Base-by-base conservation (phyloP, 2,797 vertebrate species). In the Schizopygopsis pylzovi region DNA sequence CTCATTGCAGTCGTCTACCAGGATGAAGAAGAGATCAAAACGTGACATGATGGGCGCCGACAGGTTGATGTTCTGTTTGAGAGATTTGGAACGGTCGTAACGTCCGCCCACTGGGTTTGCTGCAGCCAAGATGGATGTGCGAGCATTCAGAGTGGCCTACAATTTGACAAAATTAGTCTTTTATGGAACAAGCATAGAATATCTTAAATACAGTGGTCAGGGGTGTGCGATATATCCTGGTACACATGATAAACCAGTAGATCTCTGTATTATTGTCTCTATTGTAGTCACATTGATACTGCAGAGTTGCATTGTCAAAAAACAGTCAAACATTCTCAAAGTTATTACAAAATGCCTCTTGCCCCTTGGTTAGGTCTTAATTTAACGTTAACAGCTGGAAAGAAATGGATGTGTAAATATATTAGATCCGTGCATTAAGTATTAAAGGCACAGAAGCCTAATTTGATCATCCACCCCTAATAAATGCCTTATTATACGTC, bases 21-120 rank as follows among this genome's bases (percentile, higher is more conserved):
- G 96, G 92, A 99, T 98, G 94, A 99, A 99, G 94, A 99, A 99
- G 87, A 99, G 98, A 94, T 99, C 98, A 63, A 99, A 99, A 87
- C 98, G 96, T 79, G 98, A 99, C 98, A 99, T 99, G 92, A 99
- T 99, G 81, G 98, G 98, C n/a, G 98, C 97, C 0, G 95, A 94
- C 87, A 99, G 93, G 92, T 98, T 99, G 87, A 99, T 95, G 68
- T 99, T 99, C 92, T 99, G 98, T 91, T 99, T 99, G 92, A 99
- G 93, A 0, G 98, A 99, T 92, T 98, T 99, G 87, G 98, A 95
- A 90, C 98, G 96, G 91, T 99, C 98, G 70, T 99, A 99, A 84
- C 97, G 97, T 3, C 98, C 98, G 0, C 94, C 90, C 11, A 99
- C 93, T 0, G 98, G 98, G 90, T 99, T 99, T 77, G 98, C 98